Evolutionary conservation across 2,113 vertebrate species (phyloP), one percentile per base, ranked within the genome.

Genomic region (Crypturellus undulatus): DNA sequence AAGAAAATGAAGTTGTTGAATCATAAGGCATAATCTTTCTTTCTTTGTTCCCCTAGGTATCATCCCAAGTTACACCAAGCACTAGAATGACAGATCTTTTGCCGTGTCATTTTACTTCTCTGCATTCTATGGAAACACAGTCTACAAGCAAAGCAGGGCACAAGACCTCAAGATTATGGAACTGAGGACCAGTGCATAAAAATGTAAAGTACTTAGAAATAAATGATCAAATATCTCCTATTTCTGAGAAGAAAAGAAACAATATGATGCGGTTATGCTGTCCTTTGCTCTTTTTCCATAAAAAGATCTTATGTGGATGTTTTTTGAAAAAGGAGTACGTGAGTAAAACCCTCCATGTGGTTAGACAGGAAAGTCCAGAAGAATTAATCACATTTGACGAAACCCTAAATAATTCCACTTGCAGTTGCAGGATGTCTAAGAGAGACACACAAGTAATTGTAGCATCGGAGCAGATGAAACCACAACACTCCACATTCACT

Each of bases 341-440:
- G 38, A 10, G 9, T 63, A 89, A 83, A 65, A 71, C 70, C 17
- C 56, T 75, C 59, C 7, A 49, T 71, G 45, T 78, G 56, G 40
- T 63, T 77, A 80, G 32, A 76, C 75, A 80, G 36, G 63, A 94
- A 94, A 93, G 28, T 30, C 10, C 42, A 82, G 42, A 85, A 42
- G 40, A 91, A 91, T 84, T 89, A 89, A 77, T 60, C 34, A 85
- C 42, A 92, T 89, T 71, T 85, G n/a, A 83, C 59, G 45, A 90
- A 96, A 92, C 4, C 9, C 34, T 81, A 63, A 72, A 92, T 79
- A 93, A 79, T 79, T 89, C 54, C 71, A 64, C 12, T 85, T 77
- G 38, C 36, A 63, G 16, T 56, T 56, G 42, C 7, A 64, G 21
- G 40, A 30, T 0, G 4, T 85, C 81, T 87, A 63, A 45, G 40